Conservation (phyloP, 2,113 vertebrate genomes). For the Theropithecus gelada region DNA sequence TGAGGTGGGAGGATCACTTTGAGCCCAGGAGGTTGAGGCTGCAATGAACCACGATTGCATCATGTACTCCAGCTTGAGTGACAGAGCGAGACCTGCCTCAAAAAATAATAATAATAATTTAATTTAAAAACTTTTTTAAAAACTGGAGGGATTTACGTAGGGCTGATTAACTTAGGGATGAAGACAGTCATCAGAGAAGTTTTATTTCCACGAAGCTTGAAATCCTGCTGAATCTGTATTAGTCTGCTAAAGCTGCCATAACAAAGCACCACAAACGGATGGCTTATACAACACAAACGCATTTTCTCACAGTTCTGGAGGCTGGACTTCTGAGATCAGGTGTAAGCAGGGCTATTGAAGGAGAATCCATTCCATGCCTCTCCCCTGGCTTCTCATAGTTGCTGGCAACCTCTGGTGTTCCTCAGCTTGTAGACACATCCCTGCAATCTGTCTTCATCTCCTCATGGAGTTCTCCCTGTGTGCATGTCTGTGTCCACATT, state of each 20-base stretch:
- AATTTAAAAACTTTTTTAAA: no score
- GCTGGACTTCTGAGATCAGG: not conserved
- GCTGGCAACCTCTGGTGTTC: not conserved
- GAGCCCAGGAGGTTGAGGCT: no score
- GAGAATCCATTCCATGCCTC: accelerated
- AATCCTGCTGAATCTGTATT: not conserved
- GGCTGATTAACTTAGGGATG: not conserved
- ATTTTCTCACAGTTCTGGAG: not conserved
- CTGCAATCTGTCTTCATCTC: not conserved
- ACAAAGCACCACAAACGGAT: not conserved
- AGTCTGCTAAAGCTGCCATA: not conserved
- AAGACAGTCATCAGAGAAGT: not conserved
- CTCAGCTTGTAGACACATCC: not conserved
- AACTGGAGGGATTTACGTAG: no score
- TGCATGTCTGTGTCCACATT: not conserved
- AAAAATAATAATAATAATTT: no score
- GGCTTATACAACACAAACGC: not conserved
- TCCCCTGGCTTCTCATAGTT: not conserved
- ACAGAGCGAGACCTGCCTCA: no score
- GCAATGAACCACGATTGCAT: no score
- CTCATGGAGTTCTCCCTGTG: not conserved
- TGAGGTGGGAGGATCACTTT: no score
- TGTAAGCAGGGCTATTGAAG: not conserved
- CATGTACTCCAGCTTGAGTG: no score
- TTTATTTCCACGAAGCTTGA: not conserved